Conservation (phyloP, 2,113 vertebrate genomes). For the Murina feae region DNA sequence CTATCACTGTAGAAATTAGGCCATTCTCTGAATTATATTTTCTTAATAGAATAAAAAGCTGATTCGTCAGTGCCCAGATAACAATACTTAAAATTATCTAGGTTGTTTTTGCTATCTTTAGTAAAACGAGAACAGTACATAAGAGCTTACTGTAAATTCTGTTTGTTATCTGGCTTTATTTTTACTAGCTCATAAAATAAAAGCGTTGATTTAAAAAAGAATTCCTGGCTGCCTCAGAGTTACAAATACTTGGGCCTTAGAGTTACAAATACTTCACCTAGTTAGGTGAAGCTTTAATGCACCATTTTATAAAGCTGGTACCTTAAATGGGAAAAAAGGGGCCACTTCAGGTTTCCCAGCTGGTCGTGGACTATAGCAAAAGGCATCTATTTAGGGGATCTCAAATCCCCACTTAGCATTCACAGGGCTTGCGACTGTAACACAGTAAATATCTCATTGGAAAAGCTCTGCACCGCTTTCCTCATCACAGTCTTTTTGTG, state of each 20-base stretch:
- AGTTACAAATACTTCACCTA: neutral
- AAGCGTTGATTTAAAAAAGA: neutral
- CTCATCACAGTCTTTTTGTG: constrained; percentile 32
- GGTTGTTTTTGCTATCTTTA: neutral
- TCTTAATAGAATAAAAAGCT: neutral
- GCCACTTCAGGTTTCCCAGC: neutral
- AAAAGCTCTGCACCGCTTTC: neutral
- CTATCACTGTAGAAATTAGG: neutral
- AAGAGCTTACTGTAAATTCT: neutral
- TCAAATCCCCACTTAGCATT: constrained; percentile 33
- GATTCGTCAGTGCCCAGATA: neutral
- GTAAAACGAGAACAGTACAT: neutral
- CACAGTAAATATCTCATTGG: neutral
- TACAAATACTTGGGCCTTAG: neutral
- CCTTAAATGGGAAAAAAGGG: neutral
- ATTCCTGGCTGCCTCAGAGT: neutral
- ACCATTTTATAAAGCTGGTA: neutral
- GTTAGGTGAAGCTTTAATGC: neutral
- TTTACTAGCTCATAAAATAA: constrained; percentile 19
- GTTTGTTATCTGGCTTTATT: neutral
- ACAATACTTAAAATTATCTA: neutral
- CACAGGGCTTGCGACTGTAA: neutral
- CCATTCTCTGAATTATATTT: neutral
- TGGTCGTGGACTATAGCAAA: neutral
- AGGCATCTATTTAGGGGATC: neutral